Conservation (phyloP, 2,113 vertebrate species). For the Cephalopholis sonnerati region DNA sequence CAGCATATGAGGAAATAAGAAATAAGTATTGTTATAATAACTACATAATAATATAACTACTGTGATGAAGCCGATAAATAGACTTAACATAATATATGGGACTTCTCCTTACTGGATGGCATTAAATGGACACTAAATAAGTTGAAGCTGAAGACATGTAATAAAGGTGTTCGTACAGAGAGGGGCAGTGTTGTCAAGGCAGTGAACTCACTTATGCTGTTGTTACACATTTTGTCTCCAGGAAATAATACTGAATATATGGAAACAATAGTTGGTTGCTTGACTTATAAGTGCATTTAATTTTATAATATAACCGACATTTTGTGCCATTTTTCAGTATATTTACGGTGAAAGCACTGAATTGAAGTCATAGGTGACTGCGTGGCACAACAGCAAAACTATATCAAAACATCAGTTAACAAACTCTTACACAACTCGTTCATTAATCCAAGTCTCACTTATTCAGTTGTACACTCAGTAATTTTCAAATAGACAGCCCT, state of each 20-base stretch:
- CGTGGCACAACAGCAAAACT: too few species aligned
- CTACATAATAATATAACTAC: not conserved
- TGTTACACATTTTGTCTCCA: not conserved
- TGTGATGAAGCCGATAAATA: not conserved
- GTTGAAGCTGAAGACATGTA: conserved; percentile 28
- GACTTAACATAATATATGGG: too few species aligned
- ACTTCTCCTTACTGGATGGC: not conserved
- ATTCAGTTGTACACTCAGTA: too few species aligned
- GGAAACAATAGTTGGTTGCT: not conserved
- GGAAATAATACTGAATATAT: not conserved
- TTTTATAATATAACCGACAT: not conserved
- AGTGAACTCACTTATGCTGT: not conserved
- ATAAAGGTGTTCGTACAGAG: conserved; percentile 38
- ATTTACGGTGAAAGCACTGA: too few species aligned
- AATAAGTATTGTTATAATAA: not conserved
- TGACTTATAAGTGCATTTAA: not conserved
- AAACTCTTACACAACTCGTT: too few species aligned
- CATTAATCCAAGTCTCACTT: too few species aligned
- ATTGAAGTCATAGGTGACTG: too few species aligned
- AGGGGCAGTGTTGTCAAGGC: conserved; percentile 70
- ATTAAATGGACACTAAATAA: not conserved
- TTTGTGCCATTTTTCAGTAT: not conserved
- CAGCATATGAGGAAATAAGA: too few species aligned
- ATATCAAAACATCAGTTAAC: too few species aligned
- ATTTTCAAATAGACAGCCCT: too few species aligned